Percentiles rank a stretch among this genome's conserved stretches.
Evolutionary conservation across 2,888 invertebrate species (phyloP).

Genomic region (Diarsia brunnea): DNA sequence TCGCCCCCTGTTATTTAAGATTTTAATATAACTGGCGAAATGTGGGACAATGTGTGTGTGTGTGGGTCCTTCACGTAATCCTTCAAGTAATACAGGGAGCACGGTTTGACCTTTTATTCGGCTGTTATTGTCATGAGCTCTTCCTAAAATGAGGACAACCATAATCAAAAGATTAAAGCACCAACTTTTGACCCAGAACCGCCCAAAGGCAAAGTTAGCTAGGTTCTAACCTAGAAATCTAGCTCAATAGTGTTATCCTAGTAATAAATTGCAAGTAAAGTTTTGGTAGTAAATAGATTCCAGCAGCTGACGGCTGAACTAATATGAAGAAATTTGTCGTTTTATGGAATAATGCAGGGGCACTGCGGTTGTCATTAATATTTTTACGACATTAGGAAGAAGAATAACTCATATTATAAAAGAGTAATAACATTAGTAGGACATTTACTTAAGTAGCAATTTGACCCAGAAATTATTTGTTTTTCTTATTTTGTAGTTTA

Average conservation of each 20-base stretch:
- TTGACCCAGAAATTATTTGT: neutral
- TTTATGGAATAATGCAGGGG: conserved; percentile 27
- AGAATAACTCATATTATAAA: neutral
- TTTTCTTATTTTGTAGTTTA: neutral
- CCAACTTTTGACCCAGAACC: no score
- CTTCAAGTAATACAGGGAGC: no score
- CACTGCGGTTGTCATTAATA: conserved; percentile 41
- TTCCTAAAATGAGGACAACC: no score
- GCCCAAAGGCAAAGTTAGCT: no score
- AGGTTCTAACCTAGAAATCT: conserved; percentile 18
- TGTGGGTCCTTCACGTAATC: no score
- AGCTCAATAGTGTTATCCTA: conserved; percentile 25
- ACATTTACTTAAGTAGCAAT: neutral
- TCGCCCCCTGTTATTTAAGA: no score
- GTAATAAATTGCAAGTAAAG: conserved; percentile 20
- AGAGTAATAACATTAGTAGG: neutral
- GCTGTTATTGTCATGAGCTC: no score
- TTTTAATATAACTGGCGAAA: no score
- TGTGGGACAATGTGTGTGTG: no score
- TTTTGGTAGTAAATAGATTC: conserved; percentile 19
- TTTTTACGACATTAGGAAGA: neutral
- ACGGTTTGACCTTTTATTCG: no score
- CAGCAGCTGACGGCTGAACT: neutral
- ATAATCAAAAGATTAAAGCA: no score
- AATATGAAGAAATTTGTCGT: conserved; percentile 8